Evolutionary conservation across 2,113 vertebrate species (phyloP).

Genomic region (Suncus etruscus): DNA sequence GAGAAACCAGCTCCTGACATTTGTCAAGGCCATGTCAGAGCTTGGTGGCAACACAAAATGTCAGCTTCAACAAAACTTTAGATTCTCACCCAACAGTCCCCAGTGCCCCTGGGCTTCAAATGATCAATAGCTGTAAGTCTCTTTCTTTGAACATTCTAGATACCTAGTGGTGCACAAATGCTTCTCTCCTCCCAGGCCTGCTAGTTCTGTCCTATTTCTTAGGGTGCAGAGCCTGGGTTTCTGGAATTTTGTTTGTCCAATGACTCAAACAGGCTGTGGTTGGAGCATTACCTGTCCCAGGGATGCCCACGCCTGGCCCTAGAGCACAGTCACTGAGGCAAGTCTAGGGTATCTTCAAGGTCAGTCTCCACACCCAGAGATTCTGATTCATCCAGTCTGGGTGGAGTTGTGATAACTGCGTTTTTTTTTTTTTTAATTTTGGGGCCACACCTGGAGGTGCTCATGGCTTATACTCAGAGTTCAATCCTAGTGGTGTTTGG

Average conservation of each 20-base stretch:
- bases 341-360: background rate
- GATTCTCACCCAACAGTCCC: background rate
- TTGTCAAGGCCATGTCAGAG: background rate
- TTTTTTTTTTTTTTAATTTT: background rate
- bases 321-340: background rate
- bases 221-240: background rate
- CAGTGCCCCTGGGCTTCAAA: background rate
- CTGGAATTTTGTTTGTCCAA: constrained; percentile 3
- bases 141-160: background rate
- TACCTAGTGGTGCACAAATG: too few relatives aligned
- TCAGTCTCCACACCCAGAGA: constrained; percentile 5
- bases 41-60: background rate
- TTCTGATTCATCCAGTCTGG: constrained; percentile 57
- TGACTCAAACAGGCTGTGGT: background rate
- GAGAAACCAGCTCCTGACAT: fast-evolving
- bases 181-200: background rate
- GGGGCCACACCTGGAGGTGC: too few relatives aligned
- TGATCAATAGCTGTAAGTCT: background rate
- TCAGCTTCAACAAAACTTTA: background rate
- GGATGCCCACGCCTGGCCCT: background rate
- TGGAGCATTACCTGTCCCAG: background rate
- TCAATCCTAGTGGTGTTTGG: too few relatives aligned
- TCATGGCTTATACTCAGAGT: too few relatives aligned
- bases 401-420: background rate
- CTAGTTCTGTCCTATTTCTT: background rate